Base-by-base conservation (phyloP, 1,140 invertebrate genomes). In the Lepidurus apus region DNA sequence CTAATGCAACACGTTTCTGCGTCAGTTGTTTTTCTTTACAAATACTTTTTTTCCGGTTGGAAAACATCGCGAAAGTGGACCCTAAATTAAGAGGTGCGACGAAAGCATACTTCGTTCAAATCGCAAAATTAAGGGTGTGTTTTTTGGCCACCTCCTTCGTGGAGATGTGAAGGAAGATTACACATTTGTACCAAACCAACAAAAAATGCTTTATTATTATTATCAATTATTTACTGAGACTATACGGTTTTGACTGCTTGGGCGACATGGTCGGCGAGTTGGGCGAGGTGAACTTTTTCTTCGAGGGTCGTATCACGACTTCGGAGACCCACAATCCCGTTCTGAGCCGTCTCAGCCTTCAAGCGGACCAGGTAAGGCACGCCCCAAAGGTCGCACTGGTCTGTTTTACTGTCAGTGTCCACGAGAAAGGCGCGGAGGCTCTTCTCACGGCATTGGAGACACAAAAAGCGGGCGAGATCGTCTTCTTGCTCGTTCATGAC, bases 271-370 rank as follows among this genome's bases (percentile, higher is more conserved):
- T 65, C 53, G 10, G 53, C 17, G 21, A 65, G 53, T 7, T 65
- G 53, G 13, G 53, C 53, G 13, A 65, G 8, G 21, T 65, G 53
- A 21, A 65, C 53, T 65, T 65, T 65, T 65, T 65, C 88, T 84
- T 88, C 86, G 43, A 93, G 85, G 78, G 91, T 92, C 6, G 93
- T 94, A 82, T 91, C 91, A 80, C 93, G 88, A 83, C 88, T 92
- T 45, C 91, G 86, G 79, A 95, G 84, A 81, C 88, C 85, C 79
- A 91, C 84, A 79, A 94, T 88, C n/a, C 93, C 93, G 85, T 88
- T 90, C 81, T 88, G 87, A 4, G 94, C 85, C 77, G 91, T 91
- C 47, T 85, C 86, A 77, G 89, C 87, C 83, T 89, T 87, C 13
- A 93, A 83, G 6, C 90, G 85, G 53, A 92, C 84, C 78, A 89